Base-by-base conservation (phyloP, 2,888 invertebrate genomes). In the Rhingia rostrata region DNA sequence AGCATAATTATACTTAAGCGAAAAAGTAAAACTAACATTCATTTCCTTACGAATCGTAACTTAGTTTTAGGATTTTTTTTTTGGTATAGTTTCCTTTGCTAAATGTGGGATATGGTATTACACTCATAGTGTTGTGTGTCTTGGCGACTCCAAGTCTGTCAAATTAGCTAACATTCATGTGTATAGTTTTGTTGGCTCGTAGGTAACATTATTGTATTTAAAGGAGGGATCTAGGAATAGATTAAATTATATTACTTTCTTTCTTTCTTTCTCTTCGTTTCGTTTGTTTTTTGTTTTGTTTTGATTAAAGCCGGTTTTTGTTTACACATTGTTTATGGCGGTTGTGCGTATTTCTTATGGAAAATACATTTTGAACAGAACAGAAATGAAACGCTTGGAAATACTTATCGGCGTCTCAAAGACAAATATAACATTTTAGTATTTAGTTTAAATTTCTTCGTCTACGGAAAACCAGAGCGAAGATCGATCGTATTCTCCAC, bases 401-500 rank as follows among this genome's bases (percentile, higher is more conserved):
- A 67, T 72, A 72, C 47, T 66, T 67, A 56, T 63, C 66, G 22
- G 45, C 43, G 49, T 45, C 35, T 37, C 66, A 49, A 60, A 41
- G n/a, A 12, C 12, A n/a, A 12, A 53, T 33, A 33, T 47, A 60
- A 63, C 47, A 56, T 70, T n/a, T 9, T 45, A 43, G 22, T 22
- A 73, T 86, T 88, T 88, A 91, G 86, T 91, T 91, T 61, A 90
- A 85, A 86, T 91, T 91, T 61, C 91, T 89, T 79, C 91, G 88
- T 73, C 92, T 89, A 35, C 92, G 89, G 88, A 96, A 96, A 83
- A 96, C 96, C 86, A 96, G 93, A 61, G 96, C 95, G 90, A 96
- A 96, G 89, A 96, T 96, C 88, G 96, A 96, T 89, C 96, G 93
- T 75, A 96, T 92, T 14, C 96, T 93, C 92, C 96, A 95, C 96